Evolutionary conservation across 2,113 vertebrate genomes (phyloP).

Genomic region (Solea senegalensis): DNA sequence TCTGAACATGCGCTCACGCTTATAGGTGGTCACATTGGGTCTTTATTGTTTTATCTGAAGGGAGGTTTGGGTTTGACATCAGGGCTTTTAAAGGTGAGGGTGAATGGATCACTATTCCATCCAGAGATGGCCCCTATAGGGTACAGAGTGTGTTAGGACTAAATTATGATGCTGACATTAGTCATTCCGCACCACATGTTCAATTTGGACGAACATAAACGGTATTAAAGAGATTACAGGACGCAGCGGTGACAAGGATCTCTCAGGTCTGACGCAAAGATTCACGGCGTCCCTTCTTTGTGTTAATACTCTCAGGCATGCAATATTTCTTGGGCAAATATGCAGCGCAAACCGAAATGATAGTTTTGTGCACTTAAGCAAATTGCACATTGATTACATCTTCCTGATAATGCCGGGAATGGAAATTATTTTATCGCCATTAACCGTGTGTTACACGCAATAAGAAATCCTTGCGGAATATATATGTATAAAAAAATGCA

Average conservation of each 20-base stretch:
- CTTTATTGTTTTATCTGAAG: slow-evolving; percentile 67
- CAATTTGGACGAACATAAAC: slow-evolving; percentile 72
- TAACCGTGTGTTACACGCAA: slow-evolving; percentile 76
- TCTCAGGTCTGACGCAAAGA: slow-evolving; percentile 66
- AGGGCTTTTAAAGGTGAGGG: slow-evolving; percentile 68
- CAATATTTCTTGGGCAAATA: slow-evolving; percentile 77
- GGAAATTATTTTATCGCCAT: slow-evolving; percentile 75
- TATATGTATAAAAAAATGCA: slow-evolving; percentile 16
- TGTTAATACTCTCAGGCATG: slow-evolving; percentile 68
- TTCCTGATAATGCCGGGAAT: slow-evolving; percentile 72
- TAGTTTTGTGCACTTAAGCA: slow-evolving; percentile 82
- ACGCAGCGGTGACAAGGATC: slow-evolving; percentile 70
- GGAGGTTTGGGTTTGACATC: slow-evolving; percentile 49
- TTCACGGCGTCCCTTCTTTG: slow-evolving; percentile 40
- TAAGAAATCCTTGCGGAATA: slow-evolving; percentile 63
- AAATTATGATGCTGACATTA: slow-evolving; percentile 73
- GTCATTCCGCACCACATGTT: slow-evolving; percentile 68
- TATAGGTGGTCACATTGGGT: slow-evolving; percentile 26
- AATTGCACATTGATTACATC: slow-evolving; percentile 79
- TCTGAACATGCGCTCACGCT: neutral
- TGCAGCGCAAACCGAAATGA: slow-evolving; percentile 77
- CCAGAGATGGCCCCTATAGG: slow-evolving; percentile 46
- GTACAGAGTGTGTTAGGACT: slow-evolving; percentile 62
- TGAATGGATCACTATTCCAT: slow-evolving; percentile 68
- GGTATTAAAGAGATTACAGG: slow-evolving; percentile 77